Percentiles rank a stretch among this genome's conserved stretches.
Conservation (phyloP, 2,888 invertebrate genomes). For the Azorinus chamasolen region DNA sequence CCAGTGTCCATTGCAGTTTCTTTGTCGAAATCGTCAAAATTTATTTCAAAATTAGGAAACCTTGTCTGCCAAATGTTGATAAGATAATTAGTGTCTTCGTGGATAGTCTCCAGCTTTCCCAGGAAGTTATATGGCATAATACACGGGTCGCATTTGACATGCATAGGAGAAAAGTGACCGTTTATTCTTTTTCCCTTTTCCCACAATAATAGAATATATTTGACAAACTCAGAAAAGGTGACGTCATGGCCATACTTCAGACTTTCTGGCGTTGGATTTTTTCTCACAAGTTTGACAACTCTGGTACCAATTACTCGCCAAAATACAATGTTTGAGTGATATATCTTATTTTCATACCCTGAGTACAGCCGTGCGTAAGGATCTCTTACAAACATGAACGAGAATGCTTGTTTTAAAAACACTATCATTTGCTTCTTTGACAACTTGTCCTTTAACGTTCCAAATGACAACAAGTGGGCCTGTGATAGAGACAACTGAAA, state of each 20-base stretch:
- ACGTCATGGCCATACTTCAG: constrained; percentile 72
- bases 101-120: constrained; percentile 72
- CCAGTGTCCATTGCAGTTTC: constrained; percentile 63
- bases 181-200: constrained; percentile 44
- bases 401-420: constrained; percentile 24
- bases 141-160: constrained; percentile 69
- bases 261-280: constrained; percentile 34
- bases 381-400: constrained; percentile 75
- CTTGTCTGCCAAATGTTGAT: constrained; percentile 49
- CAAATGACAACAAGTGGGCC: constrained; percentile 1
- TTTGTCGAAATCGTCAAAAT: constrained; percentile 66
- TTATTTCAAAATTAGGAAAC: constrained; percentile 58
- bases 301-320: constrained; percentile 65
- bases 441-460: background rate
- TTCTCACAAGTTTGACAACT: constrained; percentile 42
- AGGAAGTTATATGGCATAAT: constrained; percentile 66
- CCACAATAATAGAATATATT: constrained; percentile 60
- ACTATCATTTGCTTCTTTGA: background rate
- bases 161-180: constrained; percentile 69
- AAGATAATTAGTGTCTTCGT: constrained; percentile 60
- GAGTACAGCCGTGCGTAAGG: constrained; percentile 73
- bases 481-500: constrained; percentile 26
- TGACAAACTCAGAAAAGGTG: constrained; percentile 72
- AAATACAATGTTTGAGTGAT: constrained; percentile 67
- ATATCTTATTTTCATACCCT: constrained; percentile 76